Conservation (phyloP, 2,797 vertebrate species). For the Trachops cirrhosus region DNA sequence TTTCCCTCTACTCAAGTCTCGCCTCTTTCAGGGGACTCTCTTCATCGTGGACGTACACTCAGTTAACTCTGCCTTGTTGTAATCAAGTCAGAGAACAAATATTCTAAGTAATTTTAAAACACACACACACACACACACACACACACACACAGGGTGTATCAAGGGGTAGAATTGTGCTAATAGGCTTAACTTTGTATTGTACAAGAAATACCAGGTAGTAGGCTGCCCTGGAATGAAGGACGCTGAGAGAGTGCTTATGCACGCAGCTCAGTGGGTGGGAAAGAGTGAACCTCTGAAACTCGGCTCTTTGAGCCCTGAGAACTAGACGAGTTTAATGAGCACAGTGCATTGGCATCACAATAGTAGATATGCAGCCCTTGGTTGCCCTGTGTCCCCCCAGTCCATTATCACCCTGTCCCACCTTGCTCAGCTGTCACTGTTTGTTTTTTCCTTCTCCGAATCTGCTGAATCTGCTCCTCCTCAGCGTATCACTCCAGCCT, state of each 20-base stretch:
- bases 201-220: not conserved
- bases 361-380: not conserved
- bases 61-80: not conserved
- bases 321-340: not conserved
- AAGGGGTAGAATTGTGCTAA: not conserved
- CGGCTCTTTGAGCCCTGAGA: not conserved
- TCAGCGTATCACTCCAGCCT: not conserved
- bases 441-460: not conserved
- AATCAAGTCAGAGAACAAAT: not conserved
- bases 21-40: not conserved
- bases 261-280: not conserved
- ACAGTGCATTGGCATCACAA: rapidly evolving
- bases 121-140: rapidly evolving
- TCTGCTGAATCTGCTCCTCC: not conserved
- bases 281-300: not conserved
- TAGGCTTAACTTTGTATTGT: not conserved
- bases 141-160: not conserved
- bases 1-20: not conserved
- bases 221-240: not conserved
- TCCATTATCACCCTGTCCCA: rapidly evolving
- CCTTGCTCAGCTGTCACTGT: not conserved
- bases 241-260: not conserved
- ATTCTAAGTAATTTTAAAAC: not conserved
- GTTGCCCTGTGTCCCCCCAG: not conserved
- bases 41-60: not conserved